Base-by-base conservation (phyloP, 2,113 vertebrate genomes). In the Vombatus ursinus region DNA sequence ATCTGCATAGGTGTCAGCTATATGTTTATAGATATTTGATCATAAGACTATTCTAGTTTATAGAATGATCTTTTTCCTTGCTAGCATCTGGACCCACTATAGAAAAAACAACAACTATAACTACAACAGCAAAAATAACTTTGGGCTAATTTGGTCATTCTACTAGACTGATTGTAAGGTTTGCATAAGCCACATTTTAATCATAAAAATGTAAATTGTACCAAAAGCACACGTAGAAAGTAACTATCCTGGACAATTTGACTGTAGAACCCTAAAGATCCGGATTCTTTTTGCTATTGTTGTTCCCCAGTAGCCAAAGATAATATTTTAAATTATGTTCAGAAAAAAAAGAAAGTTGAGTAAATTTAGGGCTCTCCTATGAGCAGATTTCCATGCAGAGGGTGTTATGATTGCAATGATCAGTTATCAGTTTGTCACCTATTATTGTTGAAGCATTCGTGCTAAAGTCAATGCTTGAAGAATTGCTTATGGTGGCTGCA, bases 341-440 rank as follows among this genome's bases (percentile, higher is more conserved):
- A 47, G 50, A 25, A 8, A 90, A 48, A 50, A 92, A 51, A 7
- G 8, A 95, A 22, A 2, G 37, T 1, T 49, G 8, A 68, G 28
- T 12, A 90, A 51, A 8, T 0, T 7, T 10, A 37, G 10, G 22
- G 0, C 31, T 10, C 53, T 23, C 12, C 50, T 84, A 50, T 7
- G 90, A 84, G 48, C 2, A 11, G 0, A 3, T 93, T 91, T 90
- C 89, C 52, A 9, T 92, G 96, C n/a, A 89, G 89, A 10, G 44
- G 92, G 57, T 48, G 50, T 28, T 4, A 9, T 91, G 98, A 50
- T 2, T 98, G 96, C 0, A 0, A 26, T 90, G 97, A 96, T 49
- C 98, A 98, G 48, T 97, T 98, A 98, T 97, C 92, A 96, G 98
- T 98, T 97, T 98, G 98, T 99, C 98, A 99, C 99, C 98, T 98